A percentile compares a stretch with the other conserved stretches of the same genome.
Conservation (phyloP, 2,113 vertebrate genomes). For the Peromyscus maniculatus region DNA sequence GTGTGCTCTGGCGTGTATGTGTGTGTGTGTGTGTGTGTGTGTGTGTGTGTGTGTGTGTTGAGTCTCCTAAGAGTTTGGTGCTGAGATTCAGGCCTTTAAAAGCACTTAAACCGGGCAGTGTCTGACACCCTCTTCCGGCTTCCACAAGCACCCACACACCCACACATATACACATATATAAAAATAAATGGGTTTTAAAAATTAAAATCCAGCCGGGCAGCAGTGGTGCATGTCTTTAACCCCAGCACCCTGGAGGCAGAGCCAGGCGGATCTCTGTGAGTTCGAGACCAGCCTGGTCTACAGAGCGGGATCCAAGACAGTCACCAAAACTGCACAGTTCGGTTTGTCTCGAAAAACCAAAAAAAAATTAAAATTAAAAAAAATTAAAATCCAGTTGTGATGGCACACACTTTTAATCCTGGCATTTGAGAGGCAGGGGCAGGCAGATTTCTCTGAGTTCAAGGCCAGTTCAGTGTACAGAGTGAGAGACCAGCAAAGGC, state of each 20-base stretch:
- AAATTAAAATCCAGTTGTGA: background rate
- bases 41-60: background rate
- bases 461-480: background rate
- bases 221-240: background rate
- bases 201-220: background rate
- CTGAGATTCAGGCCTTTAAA: background rate
- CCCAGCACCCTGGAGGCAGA: too few species aligned
- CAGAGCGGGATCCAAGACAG: too few species aligned
- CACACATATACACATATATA: background rate
- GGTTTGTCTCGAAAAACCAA: too few species aligned
- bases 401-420: background rate
- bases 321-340: too few species aligned
- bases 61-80: constrained; percentile 11
- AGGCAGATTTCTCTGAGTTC: background rate
- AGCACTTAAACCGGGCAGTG: background rate
- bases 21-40: background rate
- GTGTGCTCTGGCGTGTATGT: background rate
- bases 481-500: background rate
- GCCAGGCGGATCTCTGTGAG: too few species aligned
- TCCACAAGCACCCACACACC: background rate
- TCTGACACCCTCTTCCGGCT: background rate
- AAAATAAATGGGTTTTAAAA: background rate
- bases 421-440: background rate
- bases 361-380: background rate
- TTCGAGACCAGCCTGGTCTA: too few species aligned